A percentile compares a stretch with the other conserved stretches of the same genome.
These are phyloP conservation scores for Heliconius nattereri DNA, from an alignment of 1,140 invertebrate species.

Conservation along the genomic window DNA sequence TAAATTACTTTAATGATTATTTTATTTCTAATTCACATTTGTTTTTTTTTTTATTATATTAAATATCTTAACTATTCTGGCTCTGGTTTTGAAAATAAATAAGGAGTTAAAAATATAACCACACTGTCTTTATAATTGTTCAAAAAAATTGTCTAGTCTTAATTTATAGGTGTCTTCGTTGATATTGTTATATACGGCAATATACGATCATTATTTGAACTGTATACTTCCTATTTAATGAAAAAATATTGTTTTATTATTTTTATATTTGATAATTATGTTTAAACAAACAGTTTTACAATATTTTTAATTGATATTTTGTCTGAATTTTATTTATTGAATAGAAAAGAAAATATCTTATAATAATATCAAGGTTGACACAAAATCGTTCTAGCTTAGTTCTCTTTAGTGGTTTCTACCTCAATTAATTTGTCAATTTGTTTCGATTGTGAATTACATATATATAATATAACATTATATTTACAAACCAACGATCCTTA, in stretches of 20 bases:
- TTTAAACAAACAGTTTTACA: background rate
- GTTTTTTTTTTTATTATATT: too few relatives aligned
- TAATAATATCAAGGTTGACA: conserved; percentile 9
- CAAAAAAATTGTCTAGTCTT: background rate
- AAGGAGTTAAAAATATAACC: background rate
- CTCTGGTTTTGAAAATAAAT: too few relatives aligned
- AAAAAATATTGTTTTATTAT: background rate
- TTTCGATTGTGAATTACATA: conserved; percentile 35
- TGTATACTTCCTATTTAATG: background rate
- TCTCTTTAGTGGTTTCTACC: conserved; percentile 39
- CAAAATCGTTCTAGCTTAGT: conserved; percentile 3
- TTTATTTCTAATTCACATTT: too few relatives aligned
- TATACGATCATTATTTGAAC: background rate
- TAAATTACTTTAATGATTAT: background rate
- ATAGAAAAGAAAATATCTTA: too few relatives aligned
- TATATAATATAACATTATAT: conserved; percentile 14
- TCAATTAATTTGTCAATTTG: conserved; percentile 50
- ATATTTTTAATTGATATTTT: too few relatives aligned
- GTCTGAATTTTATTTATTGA: too few relatives aligned
- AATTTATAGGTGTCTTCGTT: conserved; percentile 4
- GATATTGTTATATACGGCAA: background rate
- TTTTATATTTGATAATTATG: background rate
- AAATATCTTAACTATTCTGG: too few relatives aligned
- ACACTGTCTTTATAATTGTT: background rate
- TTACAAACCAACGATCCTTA: conserved; percentile 37